A percentile compares a stretch with the other conserved stretches of the same genome.
phyloP scores from a whole-genome alignment of 1,140 invertebrate species.

The Ridgeia piscesae region DNA sequence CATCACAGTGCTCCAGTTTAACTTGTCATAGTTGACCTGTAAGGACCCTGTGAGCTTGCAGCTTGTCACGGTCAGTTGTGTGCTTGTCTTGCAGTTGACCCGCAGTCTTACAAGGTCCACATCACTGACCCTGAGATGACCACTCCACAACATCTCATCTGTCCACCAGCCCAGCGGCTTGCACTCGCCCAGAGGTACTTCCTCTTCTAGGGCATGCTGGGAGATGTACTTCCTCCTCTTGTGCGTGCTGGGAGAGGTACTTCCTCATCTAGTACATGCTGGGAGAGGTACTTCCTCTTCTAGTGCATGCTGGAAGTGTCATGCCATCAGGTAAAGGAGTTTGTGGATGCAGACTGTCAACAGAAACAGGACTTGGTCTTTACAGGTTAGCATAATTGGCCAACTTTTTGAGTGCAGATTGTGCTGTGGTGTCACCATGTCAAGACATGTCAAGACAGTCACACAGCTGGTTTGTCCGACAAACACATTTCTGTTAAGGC shows the following conservation, averaged over 20 bases:
- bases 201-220: slow-evolving; percentile 35
- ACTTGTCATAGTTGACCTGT: too few species aligned
- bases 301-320: slow-evolving; percentile 28
- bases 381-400: too few species aligned
- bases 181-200: slow-evolving; percentile 50
- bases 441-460: too few species aligned
- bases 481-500: neutral
- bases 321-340: slow-evolving; percentile 27
- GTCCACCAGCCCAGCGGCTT: slow-evolving; percentile 41
- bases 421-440: too few species aligned
- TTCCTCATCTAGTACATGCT: slow-evolving; percentile 39
- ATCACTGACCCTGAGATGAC: slow-evolving; percentile 33
- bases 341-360: too few species aligned
- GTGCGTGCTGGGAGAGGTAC: slow-evolving; percentile 36
- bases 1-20: too few species aligned
- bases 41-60: too few species aligned
- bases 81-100: slow-evolving; percentile 47
- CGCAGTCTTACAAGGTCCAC: slow-evolving; percentile 49
- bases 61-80: neutral
- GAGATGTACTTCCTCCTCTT: slow-evolving; percentile 44
- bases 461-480: neutral
- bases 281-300: slow-evolving; percentile 47
- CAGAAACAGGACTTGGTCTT: too few species aligned
- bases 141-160: slow-evolving; percentile 36
- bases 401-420: too few species aligned